Conservation (phyloP, 2,797 vertebrate species). For the Chromis chromis region DNA sequence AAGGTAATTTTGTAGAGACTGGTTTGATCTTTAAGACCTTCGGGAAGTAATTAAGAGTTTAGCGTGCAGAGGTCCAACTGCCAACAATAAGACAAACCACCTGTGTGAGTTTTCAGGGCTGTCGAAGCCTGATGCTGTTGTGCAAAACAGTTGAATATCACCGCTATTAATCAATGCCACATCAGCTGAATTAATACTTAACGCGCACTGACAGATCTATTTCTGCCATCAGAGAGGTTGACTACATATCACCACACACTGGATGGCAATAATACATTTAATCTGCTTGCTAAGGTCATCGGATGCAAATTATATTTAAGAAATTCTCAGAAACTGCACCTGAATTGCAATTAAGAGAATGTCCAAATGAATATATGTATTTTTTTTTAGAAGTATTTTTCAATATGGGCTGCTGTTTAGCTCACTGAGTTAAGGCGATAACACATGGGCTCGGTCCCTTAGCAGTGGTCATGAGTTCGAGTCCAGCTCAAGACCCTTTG, state of each 20-base stretch:
- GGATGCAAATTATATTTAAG: constrained; percentile 35
- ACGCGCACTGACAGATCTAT: constrained; percentile 39
- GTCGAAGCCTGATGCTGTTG: constrained; percentile 12
- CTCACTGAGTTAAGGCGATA: no score
- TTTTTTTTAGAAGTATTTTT: constrained; percentile 7
- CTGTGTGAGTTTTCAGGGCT: constrained; percentile 29
- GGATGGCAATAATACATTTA: constrained; percentile 32
- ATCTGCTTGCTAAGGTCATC: constrained; percentile 51
- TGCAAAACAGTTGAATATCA: constrained; percentile 34
- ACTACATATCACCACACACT: constrained; percentile 15
- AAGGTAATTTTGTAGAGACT: no score
- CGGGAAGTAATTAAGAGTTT: neutral
- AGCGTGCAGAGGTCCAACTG: neutral
- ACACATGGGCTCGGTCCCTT: no score
- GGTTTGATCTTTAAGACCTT: neutral
- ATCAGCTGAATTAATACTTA: constrained; percentile 37
- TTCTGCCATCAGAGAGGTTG: constrained; percentile 25
- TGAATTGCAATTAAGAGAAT: constrained; percentile 3
- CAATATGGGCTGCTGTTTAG: no score
- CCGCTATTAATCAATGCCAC: constrained; percentile 36
- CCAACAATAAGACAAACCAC: constrained; percentile 13
- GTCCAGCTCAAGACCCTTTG: no score
- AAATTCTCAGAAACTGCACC: constrained; percentile 13
- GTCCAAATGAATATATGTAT: neutral
- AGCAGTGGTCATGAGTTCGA: no score